These are phyloP conservation scores for Pararge aegeria DNA, from an alignment of 1,140 invertebrate species.

Conservation along the genomic window DNA sequence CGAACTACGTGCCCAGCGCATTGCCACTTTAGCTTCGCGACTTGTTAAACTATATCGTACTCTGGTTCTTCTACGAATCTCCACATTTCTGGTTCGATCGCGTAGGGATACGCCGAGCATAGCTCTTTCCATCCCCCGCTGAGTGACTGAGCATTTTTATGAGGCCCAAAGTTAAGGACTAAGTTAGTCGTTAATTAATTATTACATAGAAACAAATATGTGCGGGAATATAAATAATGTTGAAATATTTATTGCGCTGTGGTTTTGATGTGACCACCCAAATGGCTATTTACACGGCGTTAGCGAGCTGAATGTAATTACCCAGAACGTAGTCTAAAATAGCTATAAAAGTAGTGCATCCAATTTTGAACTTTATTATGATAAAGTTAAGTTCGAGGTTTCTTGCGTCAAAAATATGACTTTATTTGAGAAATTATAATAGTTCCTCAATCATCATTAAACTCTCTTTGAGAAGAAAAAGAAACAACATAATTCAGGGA, in stretches of 20 bases:
- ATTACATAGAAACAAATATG: background rate
- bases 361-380: slow-evolving; percentile 7
- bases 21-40: too few relatives aligned
- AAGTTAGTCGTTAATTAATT: background rate
- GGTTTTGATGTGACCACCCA: slow-evolving; percentile 20
- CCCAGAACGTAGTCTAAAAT: slow-evolving; percentile 18
- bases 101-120: too few relatives aligned
- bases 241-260: slow-evolving; percentile 19
- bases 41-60: too few relatives aligned
- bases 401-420: slow-evolving; percentile 1
- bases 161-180: too few relatives aligned
- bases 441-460: slow-evolving; percentile 25
- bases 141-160: too few relatives aligned
- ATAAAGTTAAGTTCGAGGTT: background rate
- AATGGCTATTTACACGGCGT: slow-evolving; percentile 24
- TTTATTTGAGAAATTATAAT: slow-evolving; percentile 2
- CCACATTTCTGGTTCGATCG: too few relatives aligned
- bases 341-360: slow-evolving; percentile 12
- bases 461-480: slow-evolving; percentile 22
- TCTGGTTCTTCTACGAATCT: too few relatives aligned
- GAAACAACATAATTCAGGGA: slow-evolving; percentile 26
- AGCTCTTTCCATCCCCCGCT: too few relatives aligned
- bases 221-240: slow-evolving; percentile 14
- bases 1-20: too few relatives aligned
- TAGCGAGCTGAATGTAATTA: slow-evolving; percentile 27